A percentile compares a stretch with the other conserved stretches of the same genome.
Conservation (phyloP, 2,797 vertebrate species). For the Lophotriccus pileatus region DNA sequence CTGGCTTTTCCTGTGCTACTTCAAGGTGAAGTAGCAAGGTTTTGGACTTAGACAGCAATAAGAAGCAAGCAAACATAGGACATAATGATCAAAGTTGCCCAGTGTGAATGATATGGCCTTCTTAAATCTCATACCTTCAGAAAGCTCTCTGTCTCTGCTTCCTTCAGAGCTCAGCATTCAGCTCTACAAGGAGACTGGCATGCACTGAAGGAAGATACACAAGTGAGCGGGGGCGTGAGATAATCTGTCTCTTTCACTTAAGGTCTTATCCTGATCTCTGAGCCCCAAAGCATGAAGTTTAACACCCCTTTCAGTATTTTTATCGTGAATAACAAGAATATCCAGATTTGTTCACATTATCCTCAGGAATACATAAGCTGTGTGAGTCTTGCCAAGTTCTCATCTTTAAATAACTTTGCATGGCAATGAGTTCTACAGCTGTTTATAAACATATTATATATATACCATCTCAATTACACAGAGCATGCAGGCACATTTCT, state of each 20-base stretch:
- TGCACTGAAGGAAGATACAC: neutral
- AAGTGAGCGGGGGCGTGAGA: neutral
- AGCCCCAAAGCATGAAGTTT: constrained; percentile 21
- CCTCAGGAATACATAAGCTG: constrained; percentile 28
- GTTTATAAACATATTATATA: constrained; percentile 43
- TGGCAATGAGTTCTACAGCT: constrained; percentile 42
- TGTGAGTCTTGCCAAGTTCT: constrained; percentile 36
- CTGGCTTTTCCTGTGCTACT: neutral
- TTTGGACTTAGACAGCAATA: neutral
- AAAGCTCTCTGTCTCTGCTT: neutral
- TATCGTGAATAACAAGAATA: constrained; percentile 49
- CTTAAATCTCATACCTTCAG: neutral
- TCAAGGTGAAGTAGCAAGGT: neutral
- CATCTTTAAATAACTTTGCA: constrained; percentile 38
- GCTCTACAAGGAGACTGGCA: neutral
- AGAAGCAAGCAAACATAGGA: neutral
- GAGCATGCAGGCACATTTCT: neutral
- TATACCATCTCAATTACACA: constrained; percentile 35
- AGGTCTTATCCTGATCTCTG: neutral
- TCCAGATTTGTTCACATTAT: constrained; percentile 61
- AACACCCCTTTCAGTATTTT: constrained; percentile 41
- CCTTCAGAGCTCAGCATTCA: neutral
- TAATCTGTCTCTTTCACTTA: constrained; percentile 27
- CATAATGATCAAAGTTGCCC: neutral
- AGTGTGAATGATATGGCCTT: neutral